Evolutionary conservation across 2,888 invertebrate species (phyloP).

Genomic region (Molorchus minor): DNA sequence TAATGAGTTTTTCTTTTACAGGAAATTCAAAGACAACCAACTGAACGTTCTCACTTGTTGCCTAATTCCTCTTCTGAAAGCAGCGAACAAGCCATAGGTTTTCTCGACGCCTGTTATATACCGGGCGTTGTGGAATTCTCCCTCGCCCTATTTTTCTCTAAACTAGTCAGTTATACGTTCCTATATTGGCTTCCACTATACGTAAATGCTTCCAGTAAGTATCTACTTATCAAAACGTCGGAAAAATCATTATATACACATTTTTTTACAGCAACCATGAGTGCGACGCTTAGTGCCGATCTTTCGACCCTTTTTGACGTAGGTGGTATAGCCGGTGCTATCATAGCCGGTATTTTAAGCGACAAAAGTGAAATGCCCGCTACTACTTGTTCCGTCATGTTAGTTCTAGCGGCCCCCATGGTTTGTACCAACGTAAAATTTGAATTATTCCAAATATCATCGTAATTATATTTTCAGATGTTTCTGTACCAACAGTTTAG

Average conservation of each 20-base stretch:
- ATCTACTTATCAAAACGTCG: neutral
- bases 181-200: conserved; percentile 95
- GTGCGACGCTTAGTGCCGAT: conserved; percentile 76
- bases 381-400: conserved; percentile 84
- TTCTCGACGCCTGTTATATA: conserved; percentile 80
- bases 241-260: neutral
- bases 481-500: conserved; percentile 77
- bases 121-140: conserved; percentile 96
- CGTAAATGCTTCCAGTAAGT: conserved; percentile 85
- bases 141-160: conserved; percentile 92
- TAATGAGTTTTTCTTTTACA: conserved; percentile 42
- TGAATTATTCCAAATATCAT: neutral
- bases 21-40: conserved; percentile 56
- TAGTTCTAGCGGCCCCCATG: conserved; percentile 82
- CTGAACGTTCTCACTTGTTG: conserved; percentile 55
- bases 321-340: conserved; percentile 91
- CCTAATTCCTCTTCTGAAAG: conserved; percentile 43
- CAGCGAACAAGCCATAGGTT: conserved; percentile 73
- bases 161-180: conserved; percentile 96
- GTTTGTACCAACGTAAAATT: conserved; percentile 64
- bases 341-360: conserved; percentile 85
- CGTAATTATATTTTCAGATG: conserved; percentile 73
- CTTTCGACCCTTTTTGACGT: conserved; percentile 86
- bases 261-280: conserved; percentile 69
- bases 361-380: conserved; percentile 88